phyloP scores from a whole-genome alignment of 2,797 vertebrate species.

The Chaenodraco wilsoni region DNA sequence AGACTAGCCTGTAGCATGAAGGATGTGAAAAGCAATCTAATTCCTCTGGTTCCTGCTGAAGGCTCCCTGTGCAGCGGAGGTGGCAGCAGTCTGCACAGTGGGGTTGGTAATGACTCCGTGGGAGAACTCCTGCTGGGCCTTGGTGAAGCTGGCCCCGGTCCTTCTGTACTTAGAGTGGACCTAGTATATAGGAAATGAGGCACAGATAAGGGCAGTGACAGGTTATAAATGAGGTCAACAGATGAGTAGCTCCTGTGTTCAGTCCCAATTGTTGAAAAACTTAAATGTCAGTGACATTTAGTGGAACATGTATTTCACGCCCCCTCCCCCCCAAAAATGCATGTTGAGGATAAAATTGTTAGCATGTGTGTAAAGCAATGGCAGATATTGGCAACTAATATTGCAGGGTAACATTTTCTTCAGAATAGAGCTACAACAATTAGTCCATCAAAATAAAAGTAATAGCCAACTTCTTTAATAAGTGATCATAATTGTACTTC shows the following conservation, averaged over 20 bases:
- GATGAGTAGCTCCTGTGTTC: background rate
- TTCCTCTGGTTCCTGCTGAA: constrained; percentile 85
- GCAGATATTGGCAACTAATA: background rate
- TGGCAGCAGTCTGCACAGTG: constrained; percentile 86
- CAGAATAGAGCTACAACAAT: background rate
- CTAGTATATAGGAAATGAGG: constrained; percentile 67
- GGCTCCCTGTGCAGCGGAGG: constrained; percentile 86
- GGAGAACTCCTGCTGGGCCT: constrained; percentile 96
- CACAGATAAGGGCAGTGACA: background rate
- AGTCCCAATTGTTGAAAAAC: background rate
- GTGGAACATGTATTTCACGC: too few relatives aligned
- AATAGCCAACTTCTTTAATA: too few relatives aligned
- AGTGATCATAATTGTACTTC: too few relatives aligned
- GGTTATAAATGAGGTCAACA: background rate
- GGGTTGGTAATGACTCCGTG: constrained; percentile 90
- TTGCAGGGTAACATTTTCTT: background rate
- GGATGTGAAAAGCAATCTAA: constrained; percentile 16
- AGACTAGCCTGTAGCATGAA: constrained; percentile 32
- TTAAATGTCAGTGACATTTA: background rate
- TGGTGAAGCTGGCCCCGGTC: constrained; percentile 94
- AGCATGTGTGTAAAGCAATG: background rate
- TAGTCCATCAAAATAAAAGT: too few relatives aligned
- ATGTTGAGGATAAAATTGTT: background rate
- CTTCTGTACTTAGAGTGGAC: constrained; percentile 94
- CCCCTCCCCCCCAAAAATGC: too few relatives aligned